Evolutionary conservation across 1,140 invertebrate genomes (phyloP).

Genomic region (Drosophila mojavensis): DNA sequence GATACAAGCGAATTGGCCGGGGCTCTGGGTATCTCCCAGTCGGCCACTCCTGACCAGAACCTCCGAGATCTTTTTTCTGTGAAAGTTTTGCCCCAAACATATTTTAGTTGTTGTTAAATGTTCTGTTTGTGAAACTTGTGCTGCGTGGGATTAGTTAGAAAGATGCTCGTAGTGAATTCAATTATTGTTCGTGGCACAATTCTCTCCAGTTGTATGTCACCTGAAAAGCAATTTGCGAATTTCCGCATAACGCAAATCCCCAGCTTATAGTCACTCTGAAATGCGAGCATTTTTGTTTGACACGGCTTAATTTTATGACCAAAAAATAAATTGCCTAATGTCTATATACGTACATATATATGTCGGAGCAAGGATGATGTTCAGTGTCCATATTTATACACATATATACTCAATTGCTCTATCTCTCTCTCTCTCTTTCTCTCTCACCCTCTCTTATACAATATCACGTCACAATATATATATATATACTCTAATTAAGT

Average conservation of each 20-base stretch:
- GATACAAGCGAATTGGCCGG: no score
- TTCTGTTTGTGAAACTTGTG: conserved; percentile 50
- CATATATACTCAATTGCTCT: no score
- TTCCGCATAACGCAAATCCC: conserved; percentile 20
- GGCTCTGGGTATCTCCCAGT: no score
- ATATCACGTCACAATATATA: no score
- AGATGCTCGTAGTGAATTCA: conserved; percentile 55
- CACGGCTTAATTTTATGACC: background rate
- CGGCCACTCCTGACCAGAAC: background rate
- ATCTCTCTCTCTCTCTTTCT: no score
- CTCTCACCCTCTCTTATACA: no score
- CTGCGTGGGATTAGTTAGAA: conserved; percentile 48
- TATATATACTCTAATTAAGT: no score
- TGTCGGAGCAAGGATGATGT: no score
- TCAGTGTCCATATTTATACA: no score
- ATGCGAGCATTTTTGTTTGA: background rate
- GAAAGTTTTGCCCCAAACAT: conserved; percentile 31
- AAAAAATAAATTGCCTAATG: no score
- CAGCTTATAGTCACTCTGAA: conserved; percentile 30
- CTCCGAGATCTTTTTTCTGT: background rate
- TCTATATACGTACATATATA: no score
- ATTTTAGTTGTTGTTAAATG: conserved; percentile 23
- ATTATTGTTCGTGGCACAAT: conserved; percentile 53
- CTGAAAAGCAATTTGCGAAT: conserved; percentile 51
- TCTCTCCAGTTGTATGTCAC: conserved; percentile 14